Base-by-base conservation (phyloP, 2,797 vertebrate genomes). In the Mallotus villosus region DNA sequence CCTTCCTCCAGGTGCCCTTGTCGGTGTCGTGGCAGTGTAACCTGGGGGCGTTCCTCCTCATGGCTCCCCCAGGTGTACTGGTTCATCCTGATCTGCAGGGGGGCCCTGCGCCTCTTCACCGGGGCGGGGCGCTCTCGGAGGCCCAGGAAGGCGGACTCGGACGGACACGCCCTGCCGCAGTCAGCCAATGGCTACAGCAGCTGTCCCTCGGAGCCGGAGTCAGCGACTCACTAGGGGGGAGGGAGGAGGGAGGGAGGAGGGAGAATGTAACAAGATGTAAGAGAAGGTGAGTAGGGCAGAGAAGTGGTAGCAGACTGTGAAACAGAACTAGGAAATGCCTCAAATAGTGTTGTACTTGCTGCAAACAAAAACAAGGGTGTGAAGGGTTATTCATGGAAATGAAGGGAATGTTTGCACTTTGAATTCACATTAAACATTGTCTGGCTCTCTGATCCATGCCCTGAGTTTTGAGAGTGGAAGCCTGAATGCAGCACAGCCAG, bases 11-110 rank as follows among this genome's bases (percentile, higher is more conserved):
- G 89, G 91, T 93, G 6, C 92, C 92, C 2, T 79, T 94, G 68
- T 68, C 77, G 0, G 90, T 93, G 76, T 88, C 92, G 2, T 93
- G 92, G 92, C 88, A 92, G 79, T 90, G 86, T 89, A 93, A 96
- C 87, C 77, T 95, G 2, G 95, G 94, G 0, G 94, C 95, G 0
- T 91, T 92, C 6, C 86, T 96, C 82, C 95, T 97, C 71, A 94
- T 95, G 82, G 95, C 95, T n/a, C 0, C 95, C 95, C 0, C 95
- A 97, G 90, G 89, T 97, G 87, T 97, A 97, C 85, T 97, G 95
- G 95, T 96, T 96, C 86, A 94, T 92, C 77, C 93, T 97, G 55
- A 96, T 97, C 89, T 96, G 94, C 91, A 87, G 95, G 0, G 94
- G 95, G 1, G 95, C 95, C 21, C 88, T 95, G 76, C 94, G 94